phyloP scores from a whole-genome alignment of 2,113 vertebrate species.

The Solenodon paradoxus region DNA sequence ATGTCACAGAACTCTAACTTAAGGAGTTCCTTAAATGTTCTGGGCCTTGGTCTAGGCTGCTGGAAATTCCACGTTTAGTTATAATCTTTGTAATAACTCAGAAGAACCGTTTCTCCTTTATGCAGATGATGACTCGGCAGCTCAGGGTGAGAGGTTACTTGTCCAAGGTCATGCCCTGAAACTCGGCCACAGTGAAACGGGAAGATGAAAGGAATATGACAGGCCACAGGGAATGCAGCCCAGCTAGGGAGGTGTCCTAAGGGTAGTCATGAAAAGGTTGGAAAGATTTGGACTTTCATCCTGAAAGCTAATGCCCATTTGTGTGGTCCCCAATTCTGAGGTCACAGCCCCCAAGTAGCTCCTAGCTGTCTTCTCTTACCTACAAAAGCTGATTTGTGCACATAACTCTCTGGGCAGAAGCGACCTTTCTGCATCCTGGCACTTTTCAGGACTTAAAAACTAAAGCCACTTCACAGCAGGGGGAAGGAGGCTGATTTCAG shows the following conservation, averaged over 20 bases:
- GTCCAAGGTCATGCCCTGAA: conserved; percentile 52
- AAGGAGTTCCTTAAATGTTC: background rate
- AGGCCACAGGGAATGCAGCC: background rate
- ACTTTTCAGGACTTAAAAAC: conserved; percentile 47
- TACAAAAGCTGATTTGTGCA: conserved; percentile 42
- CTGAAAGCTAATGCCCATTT: background rate
- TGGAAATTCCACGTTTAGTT: background rate
- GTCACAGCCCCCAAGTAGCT: background rate
- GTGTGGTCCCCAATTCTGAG: background rate
- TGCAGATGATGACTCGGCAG: background rate
- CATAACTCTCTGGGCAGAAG: background rate
- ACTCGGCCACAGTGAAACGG: background rate
- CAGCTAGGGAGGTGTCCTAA: background rate
- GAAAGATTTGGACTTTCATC: background rate
- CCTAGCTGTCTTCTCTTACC: background rate
- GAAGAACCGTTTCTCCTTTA: background rate
- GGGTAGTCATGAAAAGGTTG: background rate
- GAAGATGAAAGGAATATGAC: conserved; percentile 3
- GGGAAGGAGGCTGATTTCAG: conserved; percentile 62
- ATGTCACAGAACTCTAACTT: background rate
- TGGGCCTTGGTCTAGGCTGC: background rate
- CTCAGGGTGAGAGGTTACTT: background rate
- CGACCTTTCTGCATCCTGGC: conserved; percentile 29
- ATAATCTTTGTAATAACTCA: background rate
- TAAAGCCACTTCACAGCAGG: conserved; percentile 1